A percentile compares a stretch with the other conserved stretches of the same genome.
Conservation (phyloP, 2,797 vertebrate genomes). For the Remorina albescens region DNA sequence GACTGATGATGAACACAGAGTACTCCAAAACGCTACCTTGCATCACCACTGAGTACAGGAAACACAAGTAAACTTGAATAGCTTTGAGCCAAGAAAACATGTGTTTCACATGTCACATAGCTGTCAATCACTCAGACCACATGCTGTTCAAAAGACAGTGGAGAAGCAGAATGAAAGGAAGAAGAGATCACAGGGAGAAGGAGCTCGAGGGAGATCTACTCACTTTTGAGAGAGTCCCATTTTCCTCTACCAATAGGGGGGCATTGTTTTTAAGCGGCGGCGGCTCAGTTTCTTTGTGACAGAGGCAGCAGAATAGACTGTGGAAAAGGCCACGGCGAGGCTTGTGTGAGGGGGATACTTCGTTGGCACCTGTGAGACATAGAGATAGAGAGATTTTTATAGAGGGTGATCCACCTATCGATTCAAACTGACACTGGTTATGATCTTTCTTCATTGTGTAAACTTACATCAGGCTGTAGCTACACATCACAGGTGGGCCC, state of each 20-base stretch:
- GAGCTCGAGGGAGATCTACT: slow-evolving; percentile 38
- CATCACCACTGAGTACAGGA: slow-evolving; percentile 22
- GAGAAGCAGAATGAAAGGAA: slow-evolving; percentile 17
- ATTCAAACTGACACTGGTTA: not conserved
- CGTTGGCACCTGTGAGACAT: slow-evolving; percentile 77
- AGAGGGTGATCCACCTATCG: not conserved
- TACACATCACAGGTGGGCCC: not conserved
- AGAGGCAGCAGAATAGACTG: slow-evolving; percentile 88
- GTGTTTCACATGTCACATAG: slow-evolving; percentile 57
- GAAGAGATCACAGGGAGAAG: slow-evolving; percentile 14
- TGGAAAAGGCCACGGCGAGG: slow-evolving; percentile 85
- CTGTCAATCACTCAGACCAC: slow-evolving; percentile 49
- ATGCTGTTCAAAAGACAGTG: slow-evolving; percentile 30
- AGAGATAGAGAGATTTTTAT: slow-evolving; percentile 7
- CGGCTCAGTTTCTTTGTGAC: slow-evolving; percentile 84
- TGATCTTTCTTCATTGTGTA: not conserved
- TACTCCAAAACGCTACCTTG: slow-evolving; percentile 50
- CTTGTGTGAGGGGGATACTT: slow-evolving; percentile 82
- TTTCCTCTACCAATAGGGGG: slow-evolving; percentile 89
- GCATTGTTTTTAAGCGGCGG: slow-evolving; percentile 84
- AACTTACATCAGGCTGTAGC: not conserved
- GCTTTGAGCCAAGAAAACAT: slow-evolving; percentile 59
- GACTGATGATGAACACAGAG: slow-evolving; percentile 57
- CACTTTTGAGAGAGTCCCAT: slow-evolving; percentile 90
- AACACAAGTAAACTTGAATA: slow-evolving; percentile 72